Evolutionary conservation across 53 echinoderm and acorn worm species (phyloP).

Genomic region (Henricia sp.): DNA sequence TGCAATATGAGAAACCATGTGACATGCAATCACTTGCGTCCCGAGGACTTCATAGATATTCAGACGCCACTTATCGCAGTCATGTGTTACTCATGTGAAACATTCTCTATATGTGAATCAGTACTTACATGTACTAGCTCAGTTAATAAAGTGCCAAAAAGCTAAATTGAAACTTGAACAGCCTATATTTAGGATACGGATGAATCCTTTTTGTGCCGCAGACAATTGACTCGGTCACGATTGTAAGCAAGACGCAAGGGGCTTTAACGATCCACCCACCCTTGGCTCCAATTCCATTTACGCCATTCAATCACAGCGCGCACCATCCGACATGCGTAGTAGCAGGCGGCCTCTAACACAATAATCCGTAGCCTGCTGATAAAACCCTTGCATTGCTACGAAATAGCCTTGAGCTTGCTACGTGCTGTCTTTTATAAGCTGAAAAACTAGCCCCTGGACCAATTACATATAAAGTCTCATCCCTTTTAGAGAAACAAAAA

Average conservation of each 20-base stretch:
- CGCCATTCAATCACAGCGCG: conserved; percentile 47
- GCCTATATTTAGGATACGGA: no score
- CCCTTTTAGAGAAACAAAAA: no score
- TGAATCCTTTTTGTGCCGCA: conserved; percentile 29
- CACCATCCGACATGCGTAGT: conserved; percentile 9
- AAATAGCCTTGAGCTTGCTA: background rate
- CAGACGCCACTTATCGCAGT: no score
- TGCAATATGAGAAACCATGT: no score
- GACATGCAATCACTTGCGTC: no score
- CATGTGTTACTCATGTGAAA: no score
- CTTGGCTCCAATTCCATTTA: conserved; percentile 61
- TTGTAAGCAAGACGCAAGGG: background rate
- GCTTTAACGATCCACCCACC: conserved; percentile 48
- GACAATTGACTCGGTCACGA: conserved; percentile 27
- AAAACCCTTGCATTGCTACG: conserved; percentile 28
- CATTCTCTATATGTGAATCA: no score
- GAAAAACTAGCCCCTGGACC: conserved; percentile 20
- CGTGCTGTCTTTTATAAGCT: conserved; percentile 8
- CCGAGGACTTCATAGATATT: no score
- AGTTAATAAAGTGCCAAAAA: no score
- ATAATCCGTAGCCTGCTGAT: conserved; percentile 29
- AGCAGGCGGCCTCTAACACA: conserved; percentile 28
- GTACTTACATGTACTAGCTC: no score
- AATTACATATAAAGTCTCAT: no score
- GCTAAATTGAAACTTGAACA: conserved; percentile 47